Evolutionary conservation across 1,140 invertebrate species (phyloP), one percentile per base, ranked within the genome.

Genomic region (Drosophila grimshawi): DNA sequence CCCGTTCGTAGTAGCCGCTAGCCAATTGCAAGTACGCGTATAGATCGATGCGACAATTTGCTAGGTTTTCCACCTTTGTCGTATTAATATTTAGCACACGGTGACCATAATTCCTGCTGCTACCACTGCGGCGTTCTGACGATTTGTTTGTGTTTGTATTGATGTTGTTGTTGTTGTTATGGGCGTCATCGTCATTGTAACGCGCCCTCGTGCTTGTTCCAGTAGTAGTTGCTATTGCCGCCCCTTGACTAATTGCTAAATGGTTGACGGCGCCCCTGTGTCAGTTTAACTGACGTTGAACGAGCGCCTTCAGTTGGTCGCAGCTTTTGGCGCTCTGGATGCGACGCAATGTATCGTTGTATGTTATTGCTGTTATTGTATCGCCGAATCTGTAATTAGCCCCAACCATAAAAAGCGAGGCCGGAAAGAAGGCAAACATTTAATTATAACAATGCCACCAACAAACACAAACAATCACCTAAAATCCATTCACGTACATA

Each of bases 311-410:
- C 45, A 92, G 49, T 71, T 91, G 75, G 10, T 88, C 81, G 45
- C 78, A 79, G 51, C 65, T 86, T 0, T 74, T 66, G 10, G 83
- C 68, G 27, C 61, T 71, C 4, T 57, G 71, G 60, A 92, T 92
- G 30, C 86, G 86, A 27, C 79, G 76, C 52, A 92, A 57, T 19
- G 80, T 74, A 55, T 85, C 89, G 79, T 91, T 92, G 63, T 90
- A 92, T 7, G 76, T 80, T 77, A 81, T 51, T 86, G 77, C 1
- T 80, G 59, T 2, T 43, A n/a, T 43, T 43, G 78, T 86, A 76
- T 76, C 71, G 49, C 73, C 61, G 71, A 81, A 92, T 82, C 91
- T 92, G 89, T 80, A 92, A 92, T 86, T 83, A 78, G 77, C 75
- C 55, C 30, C 56, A 41, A 30, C 51, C 59, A 39, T 29, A 52